phyloP scores from a whole-genome alignment of 2,797 vertebrate genomes.

The Microctenopoma lineatum region DNA sequence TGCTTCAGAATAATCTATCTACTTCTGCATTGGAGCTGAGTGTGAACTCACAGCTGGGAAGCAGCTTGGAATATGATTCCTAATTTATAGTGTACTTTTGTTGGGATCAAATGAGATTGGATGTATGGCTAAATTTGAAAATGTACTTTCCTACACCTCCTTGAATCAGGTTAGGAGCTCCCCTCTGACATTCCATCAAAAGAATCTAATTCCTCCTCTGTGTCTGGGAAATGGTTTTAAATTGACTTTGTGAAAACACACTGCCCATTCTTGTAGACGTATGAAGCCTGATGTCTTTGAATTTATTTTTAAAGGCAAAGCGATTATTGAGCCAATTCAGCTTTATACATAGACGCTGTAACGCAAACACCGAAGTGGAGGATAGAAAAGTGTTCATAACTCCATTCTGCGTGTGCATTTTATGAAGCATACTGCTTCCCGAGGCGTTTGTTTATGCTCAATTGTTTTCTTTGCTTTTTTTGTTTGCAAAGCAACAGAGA shows the following conservation, averaged over 20 bases:
- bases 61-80: slow-evolving; percentile 59
- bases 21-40: slow-evolving; percentile 40
- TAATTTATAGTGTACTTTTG: slow-evolving; percentile 60
- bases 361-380: slow-evolving; percentile 12
- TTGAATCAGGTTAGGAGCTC: slow-evolving; percentile 68
- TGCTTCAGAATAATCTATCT: slow-evolving; percentile 64
- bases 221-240: slow-evolving; percentile 60
- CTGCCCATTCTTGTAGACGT: slow-evolving; percentile 49
- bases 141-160: slow-evolving; percentile 58
- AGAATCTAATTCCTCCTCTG: slow-evolving; percentile 60
- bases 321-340: slow-evolving; percentile 21
- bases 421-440: slow-evolving; percentile 2
- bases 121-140: slow-evolving; percentile 62
- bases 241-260: slow-evolving; percentile 57
- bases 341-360: slow-evolving; percentile 16
- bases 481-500: not conserved
- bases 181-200: slow-evolving; percentile 61
- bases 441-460: not conserved
- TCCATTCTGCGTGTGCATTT: slow-evolving; percentile 19
- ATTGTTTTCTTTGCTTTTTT: slow-evolving; percentile 4
- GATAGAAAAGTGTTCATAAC: slow-evolving; percentile 28
- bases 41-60: slow-evolving; percentile 60
- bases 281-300: slow-evolving; percentile 33
- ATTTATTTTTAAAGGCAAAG: slow-evolving; percentile 44
- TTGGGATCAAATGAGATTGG: slow-evolving; percentile 72